phyloP scores from a whole-genome alignment of 1,140 invertebrate species.

The Drosophila erecta region DNA sequence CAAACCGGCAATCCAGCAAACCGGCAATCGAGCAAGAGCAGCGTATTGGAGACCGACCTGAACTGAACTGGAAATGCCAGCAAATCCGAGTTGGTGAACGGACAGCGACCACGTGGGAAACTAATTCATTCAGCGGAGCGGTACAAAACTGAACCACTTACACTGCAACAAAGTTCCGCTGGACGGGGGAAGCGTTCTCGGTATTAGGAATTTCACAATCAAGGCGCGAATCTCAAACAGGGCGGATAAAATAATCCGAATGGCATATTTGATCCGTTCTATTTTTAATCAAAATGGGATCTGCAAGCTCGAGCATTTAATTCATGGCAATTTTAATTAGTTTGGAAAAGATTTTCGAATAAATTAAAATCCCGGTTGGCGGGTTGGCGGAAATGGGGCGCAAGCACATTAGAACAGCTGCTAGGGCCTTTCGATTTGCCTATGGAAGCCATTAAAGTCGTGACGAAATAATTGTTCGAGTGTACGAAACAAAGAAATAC shows the following conservation, averaged over 20 bases:
- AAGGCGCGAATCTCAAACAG: too few relatives aligned
- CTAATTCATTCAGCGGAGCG: constrained; percentile 43
- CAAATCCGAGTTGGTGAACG: constrained; percentile 27
- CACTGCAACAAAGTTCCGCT: constrained; percentile 12
- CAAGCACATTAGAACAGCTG: neutral
- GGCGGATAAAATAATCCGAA: too few relatives aligned
- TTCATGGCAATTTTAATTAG: neutral
- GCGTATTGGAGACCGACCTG: constrained; percentile 10
- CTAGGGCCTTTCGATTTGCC: neutral
- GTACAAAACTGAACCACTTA: constrained; percentile 9
- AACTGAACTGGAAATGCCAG: constrained; percentile 53
- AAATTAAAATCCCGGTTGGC: neutral
- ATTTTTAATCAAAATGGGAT: too few relatives aligned
- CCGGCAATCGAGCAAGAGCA: neutral
- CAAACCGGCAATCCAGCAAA: neutral
- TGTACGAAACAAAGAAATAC: constrained; percentile 37
- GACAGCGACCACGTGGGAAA: constrained; percentile 64
- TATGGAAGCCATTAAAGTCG: neutral
- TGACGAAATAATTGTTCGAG: constrained; percentile 6
- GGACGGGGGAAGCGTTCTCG: neutral
- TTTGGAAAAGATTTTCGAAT: neutral
- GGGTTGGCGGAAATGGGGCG: too few relatives aligned
- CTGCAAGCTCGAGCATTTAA: neutral
- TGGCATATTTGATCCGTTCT: too few relatives aligned
- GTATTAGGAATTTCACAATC: constrained; percentile 5